Conservation (phyloP, 2,113 vertebrate species). For the Peucedramus taeniatus region DNA sequence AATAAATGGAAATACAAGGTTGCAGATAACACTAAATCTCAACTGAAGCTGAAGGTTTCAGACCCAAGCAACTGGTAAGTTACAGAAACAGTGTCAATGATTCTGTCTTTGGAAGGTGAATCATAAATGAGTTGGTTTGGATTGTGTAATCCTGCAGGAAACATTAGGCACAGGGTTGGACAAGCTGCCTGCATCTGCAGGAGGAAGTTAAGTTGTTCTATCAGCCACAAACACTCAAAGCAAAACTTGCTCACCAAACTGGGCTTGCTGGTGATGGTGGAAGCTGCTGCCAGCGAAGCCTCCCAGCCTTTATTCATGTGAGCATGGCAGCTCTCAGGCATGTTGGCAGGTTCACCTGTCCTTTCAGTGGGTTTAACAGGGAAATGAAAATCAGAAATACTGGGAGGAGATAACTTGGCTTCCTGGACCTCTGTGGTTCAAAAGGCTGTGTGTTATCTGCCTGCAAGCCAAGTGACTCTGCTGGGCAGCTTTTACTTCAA, state of each 20-base stretch:
- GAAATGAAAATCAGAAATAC: background rate
- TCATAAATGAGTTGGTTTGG: background rate
- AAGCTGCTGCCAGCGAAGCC: background rate
- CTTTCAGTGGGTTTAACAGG: background rate
- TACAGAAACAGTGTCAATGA: background rate
- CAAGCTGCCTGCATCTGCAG: background rate
- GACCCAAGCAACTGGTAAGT: background rate
- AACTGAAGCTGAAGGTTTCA: background rate
- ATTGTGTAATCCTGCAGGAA: background rate
- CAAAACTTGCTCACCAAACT: background rate
- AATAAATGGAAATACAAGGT: background rate
- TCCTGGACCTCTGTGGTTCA: background rate
- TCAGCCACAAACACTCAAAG: background rate
- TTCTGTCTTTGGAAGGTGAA: background rate
- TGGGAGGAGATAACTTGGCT: background rate
- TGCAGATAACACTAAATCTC: background rate
- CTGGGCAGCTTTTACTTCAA: background rate
- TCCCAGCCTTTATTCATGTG: background rate
- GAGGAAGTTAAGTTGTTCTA: background rate
- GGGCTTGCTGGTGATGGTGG: background rate
- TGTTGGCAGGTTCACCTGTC: background rate
- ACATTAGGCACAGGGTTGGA: background rate
- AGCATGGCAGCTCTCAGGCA: background rate
- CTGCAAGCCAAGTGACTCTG: background rate
- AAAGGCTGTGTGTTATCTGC: background rate